phyloP scores from a whole-genome alignment of 2,888 invertebrate genomes.

The Xestobium rufovillosum region DNA sequence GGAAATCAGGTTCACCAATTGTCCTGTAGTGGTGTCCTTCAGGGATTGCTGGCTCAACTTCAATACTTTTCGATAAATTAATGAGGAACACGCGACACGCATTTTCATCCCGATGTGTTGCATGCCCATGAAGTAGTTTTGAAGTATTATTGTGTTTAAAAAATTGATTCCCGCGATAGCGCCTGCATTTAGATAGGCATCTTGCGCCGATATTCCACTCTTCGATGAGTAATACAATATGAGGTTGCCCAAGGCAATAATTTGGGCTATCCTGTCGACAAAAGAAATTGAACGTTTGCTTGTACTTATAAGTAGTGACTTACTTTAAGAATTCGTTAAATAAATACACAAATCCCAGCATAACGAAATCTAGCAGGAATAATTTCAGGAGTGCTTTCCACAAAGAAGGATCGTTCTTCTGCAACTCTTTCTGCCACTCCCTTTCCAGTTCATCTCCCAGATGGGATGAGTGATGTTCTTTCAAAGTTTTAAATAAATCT shows the following conservation, averaged over 20 bases:
- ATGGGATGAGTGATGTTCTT: slow-evolving; percentile 36
- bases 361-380: slow-evolving; percentile 13
- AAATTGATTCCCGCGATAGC: slow-evolving; percentile 5
- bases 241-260: background rate
- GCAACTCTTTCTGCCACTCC: slow-evolving; percentile 16
- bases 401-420: slow-evolving; percentile 12
- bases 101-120: slow-evolving; percentile 20
- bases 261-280: background rate
- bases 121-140: slow-evolving; percentile 14
- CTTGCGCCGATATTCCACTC: background rate
- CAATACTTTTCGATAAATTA: slow-evolving; percentile 23
- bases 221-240: background rate
- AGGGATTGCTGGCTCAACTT: slow-evolving; percentile 24
- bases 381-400: slow-evolving; percentile 19
- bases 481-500: slow-evolving; percentile 40
- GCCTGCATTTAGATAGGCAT: slow-evolving; percentile 1
- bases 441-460: slow-evolving; percentile 38
- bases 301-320: no score
- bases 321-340: slow-evolving; percentile 7
- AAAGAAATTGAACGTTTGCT: background rate
- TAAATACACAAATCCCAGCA: slow-evolving; percentile 3
- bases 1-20: slow-evolving; percentile 25
- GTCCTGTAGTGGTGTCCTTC: slow-evolving; percentile 26
- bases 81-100: slow-evolving; percentile 14
- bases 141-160: slow-evolving; percentile 11